These are phyloP conservation scores for Trissolcus brochymenae DNA, from an alignment of 2,888 invertebrate genomes.

Conservation along the genomic window DNA sequence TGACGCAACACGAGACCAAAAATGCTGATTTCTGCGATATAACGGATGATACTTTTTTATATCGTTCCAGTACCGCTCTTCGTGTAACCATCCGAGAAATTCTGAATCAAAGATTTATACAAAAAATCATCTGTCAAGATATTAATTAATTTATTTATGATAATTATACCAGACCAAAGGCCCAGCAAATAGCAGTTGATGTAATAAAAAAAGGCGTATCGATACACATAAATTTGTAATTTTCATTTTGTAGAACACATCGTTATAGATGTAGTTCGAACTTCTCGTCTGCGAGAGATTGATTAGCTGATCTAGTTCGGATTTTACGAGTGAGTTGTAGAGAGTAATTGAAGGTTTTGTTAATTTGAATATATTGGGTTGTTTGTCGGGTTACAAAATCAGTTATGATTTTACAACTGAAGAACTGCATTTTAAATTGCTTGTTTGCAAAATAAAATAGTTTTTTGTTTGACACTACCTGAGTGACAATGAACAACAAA, in stretches of 20 bases:
- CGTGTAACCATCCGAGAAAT: conserved; percentile 24
- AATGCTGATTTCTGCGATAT: conserved; percentile 50
- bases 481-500: conserved; percentile 14
- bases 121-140: conserved; percentile 17
- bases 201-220: no score
- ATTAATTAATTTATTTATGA: not conserved
- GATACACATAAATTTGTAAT: no score
- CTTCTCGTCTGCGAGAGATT: no score
- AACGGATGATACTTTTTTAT: conserved; percentile 36
- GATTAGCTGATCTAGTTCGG: no score
- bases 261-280: no score
- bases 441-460: not conserved
- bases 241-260: no score
- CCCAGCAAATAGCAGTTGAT: no score
- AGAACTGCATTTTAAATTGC: not conserved
- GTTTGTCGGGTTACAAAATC: no score
- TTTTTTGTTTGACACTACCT: not conserved
- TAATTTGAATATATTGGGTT: no score
- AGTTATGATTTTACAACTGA: no score
- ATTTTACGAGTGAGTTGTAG: no score
- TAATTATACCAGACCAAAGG: not conserved
- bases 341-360: no score
- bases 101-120: conserved; percentile 27
- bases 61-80: conserved; percentile 7
- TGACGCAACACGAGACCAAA: conserved; percentile 50